These are phyloP conservation scores for Gobius niger DNA, from an alignment of 2,113 vertebrate genomes.

Conservation along the genomic window DNA sequence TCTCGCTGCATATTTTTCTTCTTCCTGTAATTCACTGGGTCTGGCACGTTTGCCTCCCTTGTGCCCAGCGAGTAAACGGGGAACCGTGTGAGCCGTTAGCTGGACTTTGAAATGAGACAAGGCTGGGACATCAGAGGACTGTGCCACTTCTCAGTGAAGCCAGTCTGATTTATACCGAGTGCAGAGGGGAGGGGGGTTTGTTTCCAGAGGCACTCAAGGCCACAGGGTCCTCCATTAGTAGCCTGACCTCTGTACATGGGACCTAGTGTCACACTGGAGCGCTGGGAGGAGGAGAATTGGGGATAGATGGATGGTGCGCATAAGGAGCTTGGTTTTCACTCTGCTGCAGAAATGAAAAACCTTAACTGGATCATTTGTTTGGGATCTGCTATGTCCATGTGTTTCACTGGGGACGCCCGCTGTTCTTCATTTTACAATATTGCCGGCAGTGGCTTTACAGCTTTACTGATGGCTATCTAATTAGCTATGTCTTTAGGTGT, in stretches of 20 bases:
- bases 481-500: slow-evolving; percentile 75
- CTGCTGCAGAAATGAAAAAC: slow-evolving; percentile 60
- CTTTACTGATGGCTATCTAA: slow-evolving; percentile 75
- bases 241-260: slow-evolving; percentile 76
- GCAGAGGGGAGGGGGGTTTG: slow-evolving; percentile 59
- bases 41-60: slow-evolving; percentile 44
- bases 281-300: slow-evolving; percentile 53
- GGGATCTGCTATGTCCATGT: slow-evolving; percentile 46
- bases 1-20: slow-evolving; percentile 23
- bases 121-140: slow-evolving; percentile 72
- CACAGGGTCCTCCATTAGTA: slow-evolving; percentile 80
- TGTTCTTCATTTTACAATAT: slow-evolving; percentile 58
- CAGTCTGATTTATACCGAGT: slow-evolving; percentile 79
- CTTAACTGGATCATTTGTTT: slow-evolving; percentile 61
- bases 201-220: slow-evolving; percentile 76
- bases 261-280: slow-evolving; percentile 58
- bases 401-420: slow-evolving; percentile 30
- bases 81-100: slow-evolving; percentile 67
- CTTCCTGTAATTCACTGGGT: slow-evolving; percentile 23
- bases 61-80: slow-evolving; percentile 64
- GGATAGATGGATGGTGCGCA: slow-evolving; percentile 54
- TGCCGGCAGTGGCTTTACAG: slow-evolving; percentile 32
- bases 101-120: slow-evolving; percentile 77
- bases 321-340: slow-evolving; percentile 33
- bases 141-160: slow-evolving; percentile 64